phyloP scores from a whole-genome alignment of 2,113 vertebrate species.

The Ctenodactylus gundi region DNA sequence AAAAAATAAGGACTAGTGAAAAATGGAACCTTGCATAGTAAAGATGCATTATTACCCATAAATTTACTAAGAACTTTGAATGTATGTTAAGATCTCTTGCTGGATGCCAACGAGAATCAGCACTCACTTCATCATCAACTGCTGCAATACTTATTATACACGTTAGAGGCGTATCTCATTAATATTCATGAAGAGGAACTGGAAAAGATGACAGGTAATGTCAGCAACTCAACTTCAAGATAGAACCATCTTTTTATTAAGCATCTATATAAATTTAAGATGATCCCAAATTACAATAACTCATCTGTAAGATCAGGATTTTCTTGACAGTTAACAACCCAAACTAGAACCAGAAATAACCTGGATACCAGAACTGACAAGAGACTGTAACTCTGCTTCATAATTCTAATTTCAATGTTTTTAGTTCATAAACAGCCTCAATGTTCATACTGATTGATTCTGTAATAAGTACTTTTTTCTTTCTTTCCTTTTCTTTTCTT shows the following conservation, averaged over 20 bases:
- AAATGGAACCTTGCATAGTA: slow-evolving; percentile 10
- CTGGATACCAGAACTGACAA: background rate
- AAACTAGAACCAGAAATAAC: slow-evolving; percentile 37
- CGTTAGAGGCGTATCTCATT: background rate
- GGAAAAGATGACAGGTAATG: background rate
- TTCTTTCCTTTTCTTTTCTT: too few relatives aligned
- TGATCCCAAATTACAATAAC: background rate
- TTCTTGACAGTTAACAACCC: background rate
- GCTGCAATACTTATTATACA: background rate
- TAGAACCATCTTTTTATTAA: background rate
- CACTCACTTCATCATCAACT: background rate
- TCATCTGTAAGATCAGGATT: background rate
- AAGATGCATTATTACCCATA: background rate
- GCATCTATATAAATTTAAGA: slow-evolving; percentile 25
- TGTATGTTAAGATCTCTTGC: too few relatives aligned
- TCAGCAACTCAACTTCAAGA: slow-evolving; percentile 29
- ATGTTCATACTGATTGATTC: background rate
- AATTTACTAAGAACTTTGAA: background rate
- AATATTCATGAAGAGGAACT: background rate
- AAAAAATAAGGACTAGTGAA: too few relatives aligned
- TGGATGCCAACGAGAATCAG: too few relatives aligned
- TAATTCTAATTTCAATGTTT: slow-evolving; percentile 3
- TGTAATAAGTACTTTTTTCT: background rate
- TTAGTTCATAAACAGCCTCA: slow-evolving; percentile 25
- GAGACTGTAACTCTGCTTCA: slow-evolving; percentile 25